These are phyloP conservation scores for Chaetophractus vellerosus DNA, from an alignment of 2,797 vertebrate genomes.

Conservation along the genomic window DNA sequence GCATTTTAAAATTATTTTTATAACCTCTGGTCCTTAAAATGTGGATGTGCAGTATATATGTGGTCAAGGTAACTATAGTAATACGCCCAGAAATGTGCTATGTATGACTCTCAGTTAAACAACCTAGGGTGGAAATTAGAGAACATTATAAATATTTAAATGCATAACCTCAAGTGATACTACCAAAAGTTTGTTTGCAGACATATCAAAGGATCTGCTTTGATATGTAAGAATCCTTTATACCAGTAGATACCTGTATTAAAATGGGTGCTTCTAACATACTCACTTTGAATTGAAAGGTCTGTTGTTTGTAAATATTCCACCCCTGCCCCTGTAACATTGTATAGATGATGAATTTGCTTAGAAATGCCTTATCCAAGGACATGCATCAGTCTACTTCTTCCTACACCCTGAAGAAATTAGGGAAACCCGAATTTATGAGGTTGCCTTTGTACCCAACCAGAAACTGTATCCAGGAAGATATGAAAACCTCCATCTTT, in stretches of 20 bases:
- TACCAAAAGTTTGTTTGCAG: conserved; percentile 23
- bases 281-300: neutral
- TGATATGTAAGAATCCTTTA: neutral
- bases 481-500: neutral
- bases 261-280: neutral
- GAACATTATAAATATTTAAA: conserved; percentile 62
- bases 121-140: neutral
- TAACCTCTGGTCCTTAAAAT: conserved; percentile 48
- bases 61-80: neutral
- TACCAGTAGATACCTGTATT: neutral
- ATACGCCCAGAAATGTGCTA: conserved; percentile 15
- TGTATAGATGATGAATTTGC: neutral
- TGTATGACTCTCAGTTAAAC: conserved; percentile 51
- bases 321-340: neutral
- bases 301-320: neutral
- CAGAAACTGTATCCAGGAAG: neutral
- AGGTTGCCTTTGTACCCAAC: neutral
- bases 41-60: neutral
- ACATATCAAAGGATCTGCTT: neutral
- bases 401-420: neutral
- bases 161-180: conserved; percentile 22
- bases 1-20: neutral
- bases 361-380: neutral
- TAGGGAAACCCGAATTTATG: neutral
- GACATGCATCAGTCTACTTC: neutral